Evolutionary conservation across 1,140 invertebrate species (phyloP), one percentile per base, ranked within the genome.

Genomic region (Drosophila teissieri): DNA sequence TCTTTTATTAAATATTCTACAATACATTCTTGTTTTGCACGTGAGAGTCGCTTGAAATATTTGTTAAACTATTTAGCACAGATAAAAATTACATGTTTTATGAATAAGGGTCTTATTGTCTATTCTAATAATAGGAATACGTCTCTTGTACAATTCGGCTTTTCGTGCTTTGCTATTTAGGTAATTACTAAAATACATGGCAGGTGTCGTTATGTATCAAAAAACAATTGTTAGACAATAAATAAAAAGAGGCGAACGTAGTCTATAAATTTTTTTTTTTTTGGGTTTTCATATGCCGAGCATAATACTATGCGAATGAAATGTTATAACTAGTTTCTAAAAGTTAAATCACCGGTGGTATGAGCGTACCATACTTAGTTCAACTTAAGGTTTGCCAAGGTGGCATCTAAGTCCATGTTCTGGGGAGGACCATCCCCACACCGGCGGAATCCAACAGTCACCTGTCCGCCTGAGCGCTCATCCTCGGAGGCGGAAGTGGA

Each of bases 261-360:
- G n/a, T n/a, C 39, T 42, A 44, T 31, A 22, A 31, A 10, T 39
- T 45, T 57, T 19, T 51, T 19, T 51, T 39, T 39, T 24, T 24
- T 24, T 24, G 24, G 4, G 36, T 51, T 40, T 34, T 31, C 22
- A 40, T 61, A 52, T 40, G 58, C 58, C 58, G 27, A 22, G 58
- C 58, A 62, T 53, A 62, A 53, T 22, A 27, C 12, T 12, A 62
- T 34, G 49, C 58, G 12, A 62, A 62, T 53, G 19, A 53, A 51
- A 49, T 49, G 22, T 22, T 2, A 34, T 3, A 36, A 11, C 5
- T 36, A 52, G 8, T 11, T 10, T 48, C 11, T 31, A 34, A 10
- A 46, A 55, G 17, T 69, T 37, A 69, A 62, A 62, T 62, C 15
- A 62, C 48, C 15, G 40, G 22, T 57, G 57, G 54, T 24, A 24